Evolutionary conservation across 2,888 invertebrate species (phyloP), one percentile per base, ranked within the genome.

Genomic region (Coelinius sp.): DNA sequence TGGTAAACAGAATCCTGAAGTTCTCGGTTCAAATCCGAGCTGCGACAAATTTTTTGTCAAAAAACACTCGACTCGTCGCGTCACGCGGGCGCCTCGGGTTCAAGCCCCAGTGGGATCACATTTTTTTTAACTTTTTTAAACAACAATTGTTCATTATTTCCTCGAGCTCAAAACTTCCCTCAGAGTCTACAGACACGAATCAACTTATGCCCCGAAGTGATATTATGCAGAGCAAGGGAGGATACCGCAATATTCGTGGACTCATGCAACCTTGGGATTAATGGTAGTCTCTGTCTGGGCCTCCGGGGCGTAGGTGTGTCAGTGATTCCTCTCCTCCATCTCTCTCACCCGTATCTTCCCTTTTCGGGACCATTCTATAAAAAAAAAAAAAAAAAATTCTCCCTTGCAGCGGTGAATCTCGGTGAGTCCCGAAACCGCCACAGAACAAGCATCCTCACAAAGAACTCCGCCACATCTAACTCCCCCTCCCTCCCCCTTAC

Each of bases 221-320:
- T 49, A 70, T 70, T 38, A 49, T 71, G 53, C 68, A 68, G 67
- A 68, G 68, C 49, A 68, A 59, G 46, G 67, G 35, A 49, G 69
- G 52, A 59, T 64, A 68, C 59, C 52, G 69, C 59, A 35, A 70
- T 44, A 74, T 76, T 75, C 68, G 70, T 71, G 71, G 63, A 72
- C 67, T 46, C 56, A 62, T 71, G 44, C 74, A 78, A 77, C 79
- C 80, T 80, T 80, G 79, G 76, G 78, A 80, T 80, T 81, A 81
- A 80, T 81, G 79, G 78, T 75, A 78, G 78, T 80, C 75, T 77
- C 77, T 71, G 81, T 81, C 81, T 80, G 81, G 75, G 77, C 80
- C 80, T 80, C 64, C 75, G 75, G 81, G 81, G 80, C 79, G 79
- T 79, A 81, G 80, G 81, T 79, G 81, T 80, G 80, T 80, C 80